Conservation (phyloP, 2,113 vertebrate species). For the Sceloporus tristichus region DNA sequence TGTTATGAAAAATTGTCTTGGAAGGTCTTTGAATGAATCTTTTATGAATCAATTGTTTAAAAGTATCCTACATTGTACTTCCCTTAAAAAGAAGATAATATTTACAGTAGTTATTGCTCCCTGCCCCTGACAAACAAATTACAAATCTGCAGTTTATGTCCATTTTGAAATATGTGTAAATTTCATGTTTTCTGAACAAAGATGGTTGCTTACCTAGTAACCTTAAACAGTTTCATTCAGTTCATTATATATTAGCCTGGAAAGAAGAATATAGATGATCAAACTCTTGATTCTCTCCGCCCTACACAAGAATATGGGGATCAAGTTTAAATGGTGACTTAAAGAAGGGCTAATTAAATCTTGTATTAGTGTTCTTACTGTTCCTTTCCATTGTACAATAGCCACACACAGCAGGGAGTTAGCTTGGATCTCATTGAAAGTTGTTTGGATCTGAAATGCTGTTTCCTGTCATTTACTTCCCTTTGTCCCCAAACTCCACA, state of each 20-base stretch:
- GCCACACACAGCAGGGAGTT: too few species aligned
- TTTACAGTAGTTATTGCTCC: conserved; percentile 53
- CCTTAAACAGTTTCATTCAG: background rate
- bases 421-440: too few species aligned
- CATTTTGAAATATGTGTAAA: background rate
- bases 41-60: conserved; percentile 19
- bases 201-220: background rate
- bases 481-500: too few species aligned
- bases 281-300: background rate
- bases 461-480: too few species aligned
- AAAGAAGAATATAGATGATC: background rate
- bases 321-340: conserved; percentile 29
- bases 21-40: conserved; percentile 18
- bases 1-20: background rate
- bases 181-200: background rate
- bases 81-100: conserved; percentile 12
- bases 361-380: background rate
- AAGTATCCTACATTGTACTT: conserved; percentile 24
- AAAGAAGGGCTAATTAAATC: too few species aligned
- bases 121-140: background rate
- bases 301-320: background rate
- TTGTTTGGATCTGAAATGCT: too few species aligned
- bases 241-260: background rate
- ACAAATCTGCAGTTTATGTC: background rate
- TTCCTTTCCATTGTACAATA: background rate